phyloP scores from a whole-genome alignment of 2,113 vertebrate species.

The Rousettus leschenaultii region DNA sequence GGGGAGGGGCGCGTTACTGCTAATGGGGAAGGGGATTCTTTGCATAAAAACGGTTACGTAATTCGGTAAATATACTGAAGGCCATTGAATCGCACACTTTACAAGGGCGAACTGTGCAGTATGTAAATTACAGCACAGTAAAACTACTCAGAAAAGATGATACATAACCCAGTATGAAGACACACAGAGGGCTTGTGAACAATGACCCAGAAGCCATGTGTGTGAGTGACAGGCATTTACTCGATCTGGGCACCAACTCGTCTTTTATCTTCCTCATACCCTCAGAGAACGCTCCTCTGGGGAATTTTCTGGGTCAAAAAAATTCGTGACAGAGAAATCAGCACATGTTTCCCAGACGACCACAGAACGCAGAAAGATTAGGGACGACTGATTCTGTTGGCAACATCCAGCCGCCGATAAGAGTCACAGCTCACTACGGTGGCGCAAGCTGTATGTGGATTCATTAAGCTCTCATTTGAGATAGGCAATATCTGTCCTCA shows the following conservation, averaged over 20 bases:
- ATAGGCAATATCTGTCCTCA: not conserved
- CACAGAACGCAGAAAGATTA: not conserved
- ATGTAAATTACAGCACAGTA: not conserved
- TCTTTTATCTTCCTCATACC: not conserved
- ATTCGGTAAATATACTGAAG: not conserved
- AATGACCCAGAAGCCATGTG: accelerated
- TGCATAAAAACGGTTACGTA: not conserved
- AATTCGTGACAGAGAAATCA: not conserved
- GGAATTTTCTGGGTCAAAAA: not conserved
- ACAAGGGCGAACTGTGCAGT: not conserved
- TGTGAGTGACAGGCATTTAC: not conserved
- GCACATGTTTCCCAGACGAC: not conserved
- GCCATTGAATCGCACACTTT: not conserved
- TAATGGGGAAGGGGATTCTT: not conserved
- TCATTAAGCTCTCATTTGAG: not conserved
- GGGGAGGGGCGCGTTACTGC: too few relatives aligned
- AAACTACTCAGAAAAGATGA: not conserved
- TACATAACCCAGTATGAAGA: not conserved
- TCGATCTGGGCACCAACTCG: not conserved
- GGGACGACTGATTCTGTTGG: not conserved
- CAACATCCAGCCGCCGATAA: not conserved
- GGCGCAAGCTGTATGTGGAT: accelerated
- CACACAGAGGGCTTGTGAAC: not conserved
- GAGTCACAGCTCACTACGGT: not conserved
- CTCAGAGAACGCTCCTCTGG: not conserved